These are phyloP conservation scores for Zoanthus solanderi DNA, from an alignment of 92 coral and sea anemone species.

Conservation along the genomic window DNA sequence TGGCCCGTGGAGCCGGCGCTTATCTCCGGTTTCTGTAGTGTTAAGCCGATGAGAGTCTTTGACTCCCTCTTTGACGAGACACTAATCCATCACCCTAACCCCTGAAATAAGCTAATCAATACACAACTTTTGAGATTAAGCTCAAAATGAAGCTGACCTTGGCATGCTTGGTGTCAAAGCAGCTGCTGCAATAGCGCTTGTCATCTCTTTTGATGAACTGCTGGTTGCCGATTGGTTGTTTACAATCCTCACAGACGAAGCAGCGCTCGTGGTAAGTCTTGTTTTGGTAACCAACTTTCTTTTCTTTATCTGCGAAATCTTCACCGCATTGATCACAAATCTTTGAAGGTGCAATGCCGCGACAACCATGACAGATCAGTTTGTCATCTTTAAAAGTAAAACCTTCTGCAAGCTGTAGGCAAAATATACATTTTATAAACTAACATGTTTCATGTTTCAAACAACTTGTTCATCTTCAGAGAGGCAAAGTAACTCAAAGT, in stretches of 20 bases:
- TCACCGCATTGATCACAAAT: conserved; percentile 86
- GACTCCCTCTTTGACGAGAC: too few relatives aligned
- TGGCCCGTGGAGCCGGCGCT: too few relatives aligned
- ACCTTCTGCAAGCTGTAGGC: conserved; percentile 83
- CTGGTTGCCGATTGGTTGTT: conserved; percentile 93
- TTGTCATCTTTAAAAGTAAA: conserved; percentile 94
- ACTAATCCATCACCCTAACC: too few relatives aligned
- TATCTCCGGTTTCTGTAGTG: too few relatives aligned
- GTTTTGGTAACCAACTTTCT: conserved; percentile 96
- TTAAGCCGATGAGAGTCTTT: too few relatives aligned
- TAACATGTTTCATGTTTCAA: too few relatives aligned
- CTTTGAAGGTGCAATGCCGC: conserved; percentile 95
- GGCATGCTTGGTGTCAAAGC: conserved; percentile 87
- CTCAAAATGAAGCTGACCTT: conserved; percentile 65
- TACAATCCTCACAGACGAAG: conserved; percentile 90
- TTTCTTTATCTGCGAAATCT: conserved; percentile 90
- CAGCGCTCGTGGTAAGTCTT: conserved; percentile 93
- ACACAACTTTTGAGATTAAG: too few relatives aligned
- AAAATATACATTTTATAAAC: background rate
- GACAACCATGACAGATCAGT: conserved; percentile 88
- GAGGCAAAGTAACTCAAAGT: too few relatives aligned
- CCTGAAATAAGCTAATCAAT: too few relatives aligned
- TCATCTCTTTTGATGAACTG: conserved; percentile 96
- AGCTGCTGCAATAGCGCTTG: conserved; percentile 87
- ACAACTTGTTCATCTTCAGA: too few relatives aligned